Evolutionary conservation across 2,888 invertebrate genomes (phyloP).

Genomic region (Calliopum simillimum): DNA sequence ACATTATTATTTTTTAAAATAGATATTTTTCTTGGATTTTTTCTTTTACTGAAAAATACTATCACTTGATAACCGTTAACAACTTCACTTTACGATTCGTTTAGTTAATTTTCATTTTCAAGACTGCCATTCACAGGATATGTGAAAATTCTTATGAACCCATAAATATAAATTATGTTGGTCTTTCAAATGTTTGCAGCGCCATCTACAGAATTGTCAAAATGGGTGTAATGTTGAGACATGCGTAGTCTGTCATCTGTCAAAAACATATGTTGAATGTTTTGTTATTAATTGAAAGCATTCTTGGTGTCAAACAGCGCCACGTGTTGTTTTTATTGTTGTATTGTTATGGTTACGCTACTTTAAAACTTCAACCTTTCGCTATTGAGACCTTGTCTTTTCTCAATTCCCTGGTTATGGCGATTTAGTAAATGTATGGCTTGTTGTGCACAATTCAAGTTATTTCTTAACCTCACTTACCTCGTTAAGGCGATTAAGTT

Average conservation of each 20-base stretch:
- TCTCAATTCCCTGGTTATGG: no score
- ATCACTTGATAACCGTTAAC: no score
- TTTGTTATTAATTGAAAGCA: slow-evolving; percentile 11
- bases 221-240: background rate
- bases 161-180: background rate
- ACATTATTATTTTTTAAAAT: background rate
- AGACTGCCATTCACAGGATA: slow-evolving; percentile 26
- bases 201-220: slow-evolving; percentile 14
- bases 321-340: background rate
- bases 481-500: no score
- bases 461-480: no score
- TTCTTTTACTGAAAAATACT: background rate
- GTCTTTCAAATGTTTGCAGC: background rate
- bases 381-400: no score
- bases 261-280: slow-evolving; percentile 31
- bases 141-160: slow-evolving; percentile 25
- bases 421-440: no score
- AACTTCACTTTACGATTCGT: background rate
- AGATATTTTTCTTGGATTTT: background rate
- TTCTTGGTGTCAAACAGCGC: background rate
- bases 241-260: slow-evolving; percentile 26
- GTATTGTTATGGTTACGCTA: no score
- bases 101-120: slow-evolving; percentile 20
- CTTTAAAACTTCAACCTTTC: no score
- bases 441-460: no score